A percentile compares a stretch with the other conserved stretches of the same genome.
These are phyloP conservation scores for Lytechinus pictus DNA, from an alignment of 35 echinoderm and acorn worm genomes.

Conservation along the genomic window DNA sequence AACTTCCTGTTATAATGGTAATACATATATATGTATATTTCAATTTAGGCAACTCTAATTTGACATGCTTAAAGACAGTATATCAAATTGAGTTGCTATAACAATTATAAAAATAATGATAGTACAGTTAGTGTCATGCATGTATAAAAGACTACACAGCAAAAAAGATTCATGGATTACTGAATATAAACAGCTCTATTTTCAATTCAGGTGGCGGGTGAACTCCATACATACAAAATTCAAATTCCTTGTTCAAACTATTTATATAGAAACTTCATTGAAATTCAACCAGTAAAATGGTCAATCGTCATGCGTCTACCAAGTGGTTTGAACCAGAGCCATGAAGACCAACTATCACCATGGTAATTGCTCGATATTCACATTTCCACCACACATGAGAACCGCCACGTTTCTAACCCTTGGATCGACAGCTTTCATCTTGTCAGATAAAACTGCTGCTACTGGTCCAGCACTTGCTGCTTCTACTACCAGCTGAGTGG, in stretches of 20 bases:
- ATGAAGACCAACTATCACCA: constrained; percentile 41
- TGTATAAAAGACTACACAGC: neutral
- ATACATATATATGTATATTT: too few relatives aligned
- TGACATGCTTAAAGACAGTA: neutral
- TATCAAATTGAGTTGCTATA: neutral
- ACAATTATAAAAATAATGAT: neutral
- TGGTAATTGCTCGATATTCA: constrained; percentile 67
- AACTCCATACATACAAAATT: neutral
- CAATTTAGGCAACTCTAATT: neutral
- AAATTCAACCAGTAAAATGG: neutral
- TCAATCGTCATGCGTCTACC: neutral
- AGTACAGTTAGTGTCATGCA: neutral
- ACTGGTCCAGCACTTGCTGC: constrained; percentile 70
- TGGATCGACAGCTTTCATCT: constrained; percentile 58
- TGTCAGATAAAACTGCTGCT: constrained; percentile 73
- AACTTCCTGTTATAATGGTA: too few relatives aligned
- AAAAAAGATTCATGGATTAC: neutral
- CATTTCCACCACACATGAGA: constrained; percentile 80
- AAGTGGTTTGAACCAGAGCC: neutral
- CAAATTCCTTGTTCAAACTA: neutral
- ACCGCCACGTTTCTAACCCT: constrained; percentile 62
- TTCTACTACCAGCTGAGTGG: constrained; percentile 68
- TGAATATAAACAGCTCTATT: neutral
- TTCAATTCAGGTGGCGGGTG: neutral
- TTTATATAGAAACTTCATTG: neutral